Conservation (phyloP, 1,140 invertebrate genomes). For the Leucophenga varia region DNA sequence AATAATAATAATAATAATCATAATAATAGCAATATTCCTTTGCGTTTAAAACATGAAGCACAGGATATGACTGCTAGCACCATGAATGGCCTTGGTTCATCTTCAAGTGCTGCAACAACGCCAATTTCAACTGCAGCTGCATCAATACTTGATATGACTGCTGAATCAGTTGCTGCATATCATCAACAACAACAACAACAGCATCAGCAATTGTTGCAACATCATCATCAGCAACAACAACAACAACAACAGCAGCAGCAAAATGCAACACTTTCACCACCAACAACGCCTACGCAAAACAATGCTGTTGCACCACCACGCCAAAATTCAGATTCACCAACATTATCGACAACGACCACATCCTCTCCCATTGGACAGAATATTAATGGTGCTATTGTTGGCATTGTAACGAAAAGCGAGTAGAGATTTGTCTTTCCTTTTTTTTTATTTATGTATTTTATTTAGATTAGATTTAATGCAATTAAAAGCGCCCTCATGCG, state of each 20-base stretch:
- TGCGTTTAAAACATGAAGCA: constrained; percentile 46
- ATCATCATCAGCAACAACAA: constrained; percentile 28
- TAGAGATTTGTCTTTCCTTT: too few relatives aligned
- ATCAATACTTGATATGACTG: constrained; percentile 32
- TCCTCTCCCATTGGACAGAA: too few relatives aligned
- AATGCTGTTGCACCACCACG: too few relatives aligned
- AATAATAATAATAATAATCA: background rate
- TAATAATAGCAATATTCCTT: constrained; percentile 31
- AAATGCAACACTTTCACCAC: constrained; percentile 41
- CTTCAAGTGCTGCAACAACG: constrained; percentile 12
- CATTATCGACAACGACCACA: background rate
- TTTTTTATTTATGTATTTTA: too few relatives aligned
- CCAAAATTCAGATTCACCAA: too few relatives aligned
- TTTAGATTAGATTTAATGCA: too few relatives aligned
- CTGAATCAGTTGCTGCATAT: constrained; percentile 43
- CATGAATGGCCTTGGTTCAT: constrained; percentile 42
- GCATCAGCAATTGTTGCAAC: constrained; percentile 7
- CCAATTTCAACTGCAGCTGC: constrained; percentile 20
- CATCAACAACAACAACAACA: constrained; percentile 33
- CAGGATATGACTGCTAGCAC: constrained; percentile 51
- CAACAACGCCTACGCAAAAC: constrained; percentile 47
- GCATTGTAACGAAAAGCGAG: constrained; percentile 36
- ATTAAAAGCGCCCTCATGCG: too few relatives aligned
- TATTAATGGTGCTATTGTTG: too few relatives aligned
- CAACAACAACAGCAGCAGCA: constrained; percentile 26